Percentiles rank a stretch among this genome's conserved stretches.
Conservation (phyloP, 2,888 invertebrate genomes). For the Diabrotica balteata region DNA sequence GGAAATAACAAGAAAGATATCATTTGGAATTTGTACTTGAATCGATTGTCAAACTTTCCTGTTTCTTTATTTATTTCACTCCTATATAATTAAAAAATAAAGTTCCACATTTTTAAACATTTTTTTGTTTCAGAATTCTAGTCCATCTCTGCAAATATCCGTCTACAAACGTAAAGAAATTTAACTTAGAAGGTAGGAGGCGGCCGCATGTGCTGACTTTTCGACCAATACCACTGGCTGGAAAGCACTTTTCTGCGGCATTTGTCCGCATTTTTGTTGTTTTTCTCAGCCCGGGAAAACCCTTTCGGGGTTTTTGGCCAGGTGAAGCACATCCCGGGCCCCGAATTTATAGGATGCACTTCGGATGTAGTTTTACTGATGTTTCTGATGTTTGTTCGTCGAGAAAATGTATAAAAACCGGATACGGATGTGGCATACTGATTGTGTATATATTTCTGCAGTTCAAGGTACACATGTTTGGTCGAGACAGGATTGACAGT, state of each 20-base stretch:
- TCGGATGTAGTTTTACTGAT: constrained; percentile 9
- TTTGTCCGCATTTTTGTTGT: constrained; percentile 33
- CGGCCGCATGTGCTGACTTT: constrained; percentile 39
- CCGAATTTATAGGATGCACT: constrained; percentile 18
- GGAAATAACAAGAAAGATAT: no score
- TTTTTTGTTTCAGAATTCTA: constrained; percentile 1
- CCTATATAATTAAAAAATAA: no score
- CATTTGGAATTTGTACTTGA: no score
- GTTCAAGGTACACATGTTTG: neutral
- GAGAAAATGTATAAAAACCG: constrained; percentile 5
- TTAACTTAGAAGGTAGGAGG: constrained; percentile 45
- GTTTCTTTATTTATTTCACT: no score
- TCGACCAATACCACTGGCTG: constrained; percentile 47
- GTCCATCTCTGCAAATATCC: constrained; percentile 38
- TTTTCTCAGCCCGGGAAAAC: constrained; percentile 24
- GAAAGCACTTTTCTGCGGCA: constrained; percentile 30
- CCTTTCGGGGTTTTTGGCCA: constrained; percentile 22
- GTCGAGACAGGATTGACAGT: constrained; percentile 24
- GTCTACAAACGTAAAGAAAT: constrained; percentile 42
- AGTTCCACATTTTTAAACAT: no score
- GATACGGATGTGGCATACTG: constrained; percentile 7
- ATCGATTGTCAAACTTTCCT: no score
- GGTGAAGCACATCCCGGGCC: constrained; percentile 18
- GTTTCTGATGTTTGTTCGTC: constrained; percentile 9
- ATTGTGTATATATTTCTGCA: neutral